Conservation (phyloP, 1,140 invertebrate species). For the Drosophila santomea region DNA sequence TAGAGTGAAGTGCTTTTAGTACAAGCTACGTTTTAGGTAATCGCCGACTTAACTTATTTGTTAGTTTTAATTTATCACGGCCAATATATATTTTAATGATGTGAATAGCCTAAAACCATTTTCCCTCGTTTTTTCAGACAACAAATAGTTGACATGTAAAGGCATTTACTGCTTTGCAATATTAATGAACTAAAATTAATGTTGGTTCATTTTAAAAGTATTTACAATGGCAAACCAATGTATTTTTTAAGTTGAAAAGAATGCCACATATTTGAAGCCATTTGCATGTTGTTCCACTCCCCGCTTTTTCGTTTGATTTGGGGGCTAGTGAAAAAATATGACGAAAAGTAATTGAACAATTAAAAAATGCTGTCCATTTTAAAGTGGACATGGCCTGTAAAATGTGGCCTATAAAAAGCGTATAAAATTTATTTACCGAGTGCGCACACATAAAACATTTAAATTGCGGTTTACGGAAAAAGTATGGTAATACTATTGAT, state of each 20-base stretch:
- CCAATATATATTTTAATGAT: conserved; percentile 53
- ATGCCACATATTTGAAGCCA: conserved; percentile 36
- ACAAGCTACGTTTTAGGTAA: too few species aligned
- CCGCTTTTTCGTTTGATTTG: conserved; percentile 43
- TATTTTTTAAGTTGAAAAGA: conserved; percentile 18
- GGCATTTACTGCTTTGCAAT: conserved; percentile 33
- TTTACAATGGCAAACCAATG: conserved; percentile 2
- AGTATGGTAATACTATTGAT: conserved; percentile 35
- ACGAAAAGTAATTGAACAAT: conserved; percentile 46
- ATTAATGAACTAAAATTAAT: conserved; percentile 46
- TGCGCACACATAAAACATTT: conserved; percentile 19
- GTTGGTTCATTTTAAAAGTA: conserved; percentile 12
- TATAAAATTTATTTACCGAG: conserved; percentile 31
- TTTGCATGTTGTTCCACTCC: conserved; percentile 51
- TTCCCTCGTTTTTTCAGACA: conserved; percentile 10
- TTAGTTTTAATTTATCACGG: conserved; percentile 8
- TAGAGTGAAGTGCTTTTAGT: conserved; percentile 11
- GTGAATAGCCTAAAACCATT: conserved; percentile 19
- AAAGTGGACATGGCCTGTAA: conserved; percentile 14
- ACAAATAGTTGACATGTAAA: conserved; percentile 44
- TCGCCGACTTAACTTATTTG: not conserved
- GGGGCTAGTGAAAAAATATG: conserved; percentile 29
- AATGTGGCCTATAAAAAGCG: conserved; percentile 22
- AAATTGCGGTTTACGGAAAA: conserved; percentile 23
- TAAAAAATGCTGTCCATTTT: conserved; percentile 31